Base-by-base conservation (phyloP, 1,140 invertebrate genomes). In the Brachionus paranguensis region DNA sequence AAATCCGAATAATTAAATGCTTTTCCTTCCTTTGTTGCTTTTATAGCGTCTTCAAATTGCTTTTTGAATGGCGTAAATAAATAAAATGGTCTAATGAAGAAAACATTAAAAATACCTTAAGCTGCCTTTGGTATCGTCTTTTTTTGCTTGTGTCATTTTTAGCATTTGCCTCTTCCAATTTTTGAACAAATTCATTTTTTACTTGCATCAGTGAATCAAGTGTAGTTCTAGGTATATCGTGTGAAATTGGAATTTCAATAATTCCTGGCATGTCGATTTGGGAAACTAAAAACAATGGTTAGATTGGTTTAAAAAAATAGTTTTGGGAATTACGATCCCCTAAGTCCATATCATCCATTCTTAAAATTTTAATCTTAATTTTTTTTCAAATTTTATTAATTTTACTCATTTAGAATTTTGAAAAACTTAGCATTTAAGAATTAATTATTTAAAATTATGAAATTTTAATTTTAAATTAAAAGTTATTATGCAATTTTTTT, bases 41-140 rank as follows among this genome's bases (percentile, higher is more conserved):
- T 94, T 55, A 98, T 93, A 11, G 96, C 96, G 87, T 95, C 93
- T 88, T 95, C 92, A 88, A 95, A 98, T 90, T 98, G 95, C 89
- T 78, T 60, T 14, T 8, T 84, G 10, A 50, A 27, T 65, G 55
- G 37, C 4, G 1, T 37, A n/a, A 55, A 11, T 76, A 29, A 27
- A 24, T 24, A 10, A 17, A 27, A 17, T 10, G 3, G 4, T 10
- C 10, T n/a, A n/a, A n/a, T 11, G 11, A 27, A 27, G 1, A 12
- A 11, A 50, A 76, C n/a, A 20, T 29, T 50, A 10, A 60, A 60
- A 60, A 10, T 20, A 79, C 76, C 20, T 79, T 79, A 4, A 83
- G 60, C 41, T 83, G 81, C 12, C 81, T 37, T 20, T 83, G 43
- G 43, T 68, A 68, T 68, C 81, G 14, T 37, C 64, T 27, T 14